Evolutionary conservation across 2,113 vertebrate species (phyloP), one percentile per base, ranked within the genome.

Genomic region (Thinocorus orbignyianus): DNA sequence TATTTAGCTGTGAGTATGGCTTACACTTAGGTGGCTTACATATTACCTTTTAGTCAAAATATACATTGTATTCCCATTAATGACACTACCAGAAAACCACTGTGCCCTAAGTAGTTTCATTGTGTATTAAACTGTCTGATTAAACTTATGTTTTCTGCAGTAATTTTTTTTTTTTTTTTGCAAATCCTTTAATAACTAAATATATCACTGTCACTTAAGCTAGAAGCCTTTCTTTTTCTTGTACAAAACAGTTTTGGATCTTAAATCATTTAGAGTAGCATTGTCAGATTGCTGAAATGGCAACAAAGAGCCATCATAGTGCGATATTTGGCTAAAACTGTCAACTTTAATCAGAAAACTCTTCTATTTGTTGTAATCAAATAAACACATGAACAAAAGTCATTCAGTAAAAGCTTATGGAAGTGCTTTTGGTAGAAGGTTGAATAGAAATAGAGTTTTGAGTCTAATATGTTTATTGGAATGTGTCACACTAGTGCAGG

Each of bases 201-300:
- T 93, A 78, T 49, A 81, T 90, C 66, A 42, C 37, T 88, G 79
- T 82, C 82, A 85, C 28, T 90, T 92, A 71, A 80, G 46, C 31
- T 77, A 85, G 61, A 28, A 71, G 41, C 44, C 25, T 54, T 85
- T 70, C 46, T 90, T 81, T 87, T 68, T 81, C 46, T 71, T 78
- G 60, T 16, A 31, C 33, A 57, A 90, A 92, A 79, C 44, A 54
- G 39, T 84, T 97, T 88, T 80, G 62, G 30, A 54, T 92, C 81
- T 91, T 94, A 81, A 87, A 93, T 95, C 13, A 81, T 88, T 88
- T 92, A 88, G 10, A 35, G 3, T 62, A 95, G 17, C 57, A 65
- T 86, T 94, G 62, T 93, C 58, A 86, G 70, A 74, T 74, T 93
- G 92, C 91, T 96, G 94, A 97, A 93, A 58, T 46, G 71, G 84